phyloP scores from a whole-genome alignment of 2,888 invertebrate species.

The Drosophila borborema region DNA sequence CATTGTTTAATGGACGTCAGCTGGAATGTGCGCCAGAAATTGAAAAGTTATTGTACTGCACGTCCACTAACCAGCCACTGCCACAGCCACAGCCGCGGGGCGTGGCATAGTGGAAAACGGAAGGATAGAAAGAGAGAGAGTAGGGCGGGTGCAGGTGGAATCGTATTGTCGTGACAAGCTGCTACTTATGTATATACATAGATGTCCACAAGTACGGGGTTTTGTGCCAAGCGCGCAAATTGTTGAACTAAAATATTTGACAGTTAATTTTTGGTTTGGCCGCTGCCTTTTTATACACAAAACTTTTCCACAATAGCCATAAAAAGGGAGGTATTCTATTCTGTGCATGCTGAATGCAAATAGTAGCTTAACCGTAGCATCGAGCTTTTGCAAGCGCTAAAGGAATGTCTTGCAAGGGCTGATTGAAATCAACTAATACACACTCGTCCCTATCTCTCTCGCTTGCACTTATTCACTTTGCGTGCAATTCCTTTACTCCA shows the following conservation, averaged over 20 bases:
- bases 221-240: conserved; percentile 66
- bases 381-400: conserved; percentile 24
- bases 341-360: conserved; percentile 10
- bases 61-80: conserved; percentile 46
- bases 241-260: conserved; percentile 78
- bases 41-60: conserved; percentile 77
- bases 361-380: conserved; percentile 25
- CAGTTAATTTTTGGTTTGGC: conserved; percentile 75
- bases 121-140: no score
- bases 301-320: conserved; percentile 48
- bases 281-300: conserved; percentile 51
- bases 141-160: conserved; percentile 3
- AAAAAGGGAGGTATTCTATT: conserved; percentile 2
- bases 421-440: conserved; percentile 8
- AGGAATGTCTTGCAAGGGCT: conserved; percentile 20
- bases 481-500: conserved; percentile 29
- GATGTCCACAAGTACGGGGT: conserved; percentile 32
- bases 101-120: conserved; percentile 1
- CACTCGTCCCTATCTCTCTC: background rate
- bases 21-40: conserved; percentile 80
- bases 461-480: conserved; percentile 2
- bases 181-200: conserved; percentile 43
- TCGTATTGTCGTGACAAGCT: conserved; percentile 72
- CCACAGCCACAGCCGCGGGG: conserved; percentile 20
- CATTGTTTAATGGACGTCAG: conserved; percentile 80